Percentiles rank a stretch among this genome's conserved stretches.
Conservation (phyloP, 2,888 invertebrate genomes). For the Hoplodrina ambigua region DNA sequence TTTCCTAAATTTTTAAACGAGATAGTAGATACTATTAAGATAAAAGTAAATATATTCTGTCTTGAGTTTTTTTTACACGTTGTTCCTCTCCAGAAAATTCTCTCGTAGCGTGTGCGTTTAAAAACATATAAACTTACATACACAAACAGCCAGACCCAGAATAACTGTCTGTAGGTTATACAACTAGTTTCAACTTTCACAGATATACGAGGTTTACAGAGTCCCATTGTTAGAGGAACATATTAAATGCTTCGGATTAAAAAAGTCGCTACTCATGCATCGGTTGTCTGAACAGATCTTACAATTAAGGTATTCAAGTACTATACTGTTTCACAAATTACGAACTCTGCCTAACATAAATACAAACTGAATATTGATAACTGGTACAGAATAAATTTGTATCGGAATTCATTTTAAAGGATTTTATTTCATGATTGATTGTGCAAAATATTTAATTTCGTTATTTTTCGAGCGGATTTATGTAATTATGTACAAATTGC, state of each 20-base stretch:
- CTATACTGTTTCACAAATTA: constrained; percentile 33
- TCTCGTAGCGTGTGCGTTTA: too few species aligned
- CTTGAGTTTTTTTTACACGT: too few species aligned
- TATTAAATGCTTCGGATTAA: neutral
- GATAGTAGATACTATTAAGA: too few species aligned
- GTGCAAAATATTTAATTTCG: constrained; percentile 10
- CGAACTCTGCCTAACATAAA: constrained; percentile 17
- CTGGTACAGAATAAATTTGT: constrained; percentile 7
- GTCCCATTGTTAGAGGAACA: too few species aligned
- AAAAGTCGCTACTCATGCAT: neutral
- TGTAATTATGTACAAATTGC: neutral
- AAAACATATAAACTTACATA: too few species aligned
- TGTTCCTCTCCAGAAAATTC: too few species aligned
- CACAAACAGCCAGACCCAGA: too few species aligned
- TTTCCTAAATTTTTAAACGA: too few species aligned
- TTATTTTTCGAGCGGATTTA: neutral
- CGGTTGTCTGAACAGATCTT: constrained; percentile 17
- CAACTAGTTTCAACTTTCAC: too few species aligned
- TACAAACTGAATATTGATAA: constrained; percentile 34
- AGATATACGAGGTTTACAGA: too few species aligned
- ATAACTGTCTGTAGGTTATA: too few species aligned
- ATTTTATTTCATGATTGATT: constrained; percentile 11
- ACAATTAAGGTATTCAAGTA: constrained; percentile 11
- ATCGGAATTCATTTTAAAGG: neutral
- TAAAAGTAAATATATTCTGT: too few species aligned